phyloP scores from a whole-genome alignment of 2,888 invertebrate genomes.

The Papilio elwesi region DNA sequence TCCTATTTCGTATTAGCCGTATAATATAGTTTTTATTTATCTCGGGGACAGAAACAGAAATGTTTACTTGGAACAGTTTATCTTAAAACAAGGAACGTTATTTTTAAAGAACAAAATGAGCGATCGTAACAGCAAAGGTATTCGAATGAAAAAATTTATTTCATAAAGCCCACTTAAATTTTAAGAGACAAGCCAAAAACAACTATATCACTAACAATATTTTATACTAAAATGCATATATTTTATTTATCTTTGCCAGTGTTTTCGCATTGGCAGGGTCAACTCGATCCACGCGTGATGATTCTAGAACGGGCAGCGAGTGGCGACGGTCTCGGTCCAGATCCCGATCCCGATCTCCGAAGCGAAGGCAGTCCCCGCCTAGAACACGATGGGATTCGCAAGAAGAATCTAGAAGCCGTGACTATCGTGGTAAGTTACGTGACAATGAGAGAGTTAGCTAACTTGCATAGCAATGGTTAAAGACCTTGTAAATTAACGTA shows the following conservation, averaged over 20 bases:
- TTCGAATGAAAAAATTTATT: constrained; percentile 59
- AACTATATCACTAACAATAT: constrained; percentile 43
- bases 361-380: constrained; percentile 54
- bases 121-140: constrained; percentile 71
- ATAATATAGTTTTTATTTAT: constrained; percentile 1
- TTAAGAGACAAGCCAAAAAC: constrained; percentile 37
- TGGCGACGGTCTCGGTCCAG: constrained; percentile 56
- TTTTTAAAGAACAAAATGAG: constrained; percentile 54
- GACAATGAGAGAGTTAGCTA: background rate
- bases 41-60: background rate
- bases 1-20: background rate
- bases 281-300: constrained; percentile 83
- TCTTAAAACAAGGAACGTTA: background rate
- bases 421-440: constrained; percentile 51
- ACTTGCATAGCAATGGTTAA: background rate
- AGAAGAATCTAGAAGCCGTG: constrained; percentile 53
- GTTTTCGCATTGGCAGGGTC: constrained; percentile 91
- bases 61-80: constrained; percentile 10
- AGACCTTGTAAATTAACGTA: background rate
- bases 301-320: constrained; percentile 73
- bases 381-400: constrained; percentile 48
- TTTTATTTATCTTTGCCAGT: constrained; percentile 88
- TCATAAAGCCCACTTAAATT: constrained; percentile 44
- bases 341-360: constrained; percentile 63
- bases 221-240: constrained; percentile 60